Evolutionary conservation across 1,140 invertebrate genomes (phyloP).

Genomic region (Bacillus rossius): DNA sequence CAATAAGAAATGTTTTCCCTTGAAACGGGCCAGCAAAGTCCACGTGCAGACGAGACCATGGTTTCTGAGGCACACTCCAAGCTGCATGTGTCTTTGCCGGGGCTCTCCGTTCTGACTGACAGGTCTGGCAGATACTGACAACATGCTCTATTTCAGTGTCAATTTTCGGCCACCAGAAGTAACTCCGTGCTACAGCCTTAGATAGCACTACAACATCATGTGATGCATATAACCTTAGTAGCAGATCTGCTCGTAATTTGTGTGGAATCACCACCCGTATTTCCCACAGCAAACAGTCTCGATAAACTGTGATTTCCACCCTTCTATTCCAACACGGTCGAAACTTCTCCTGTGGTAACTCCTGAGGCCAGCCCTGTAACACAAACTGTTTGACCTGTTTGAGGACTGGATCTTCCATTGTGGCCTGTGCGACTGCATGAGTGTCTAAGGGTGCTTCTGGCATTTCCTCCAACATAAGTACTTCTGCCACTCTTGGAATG

Average conservation of each 20-base stretch:
- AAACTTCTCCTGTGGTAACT: neutral
- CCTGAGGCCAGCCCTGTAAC: neutral
- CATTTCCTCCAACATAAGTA: constrained; percentile 9
- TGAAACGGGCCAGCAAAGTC: constrained; percentile 45
- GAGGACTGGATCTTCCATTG: constrained; percentile 1
- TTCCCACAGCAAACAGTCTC: neutral
- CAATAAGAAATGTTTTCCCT: constrained; percentile 37
- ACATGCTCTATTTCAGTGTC: constrained; percentile 38
- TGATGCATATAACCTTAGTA: neutral
- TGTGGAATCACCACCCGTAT: neutral
- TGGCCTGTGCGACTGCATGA: neutral
- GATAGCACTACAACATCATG: constrained; percentile 29
- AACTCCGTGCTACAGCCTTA: constrained; percentile 39
- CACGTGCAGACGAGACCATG: constrained; percentile 44
- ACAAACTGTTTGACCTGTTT: neutral
- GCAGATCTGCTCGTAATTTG: neutral
- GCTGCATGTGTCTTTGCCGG: constrained; percentile 22
- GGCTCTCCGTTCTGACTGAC: constrained; percentile 14
- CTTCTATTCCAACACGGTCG: neutral
- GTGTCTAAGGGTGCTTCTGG: constrained; percentile 1
- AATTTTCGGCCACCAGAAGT: constrained; percentile 43
- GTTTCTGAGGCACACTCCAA: constrained; percentile 36
- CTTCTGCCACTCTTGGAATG: neutral
- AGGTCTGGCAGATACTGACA: constrained; percentile 14
- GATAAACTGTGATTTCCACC: neutral